Evolutionary conservation across 2,797 vertebrate species (phyloP), one percentile per base, ranked within the genome.

Genomic region (Silurus aristotelis): DNA sequence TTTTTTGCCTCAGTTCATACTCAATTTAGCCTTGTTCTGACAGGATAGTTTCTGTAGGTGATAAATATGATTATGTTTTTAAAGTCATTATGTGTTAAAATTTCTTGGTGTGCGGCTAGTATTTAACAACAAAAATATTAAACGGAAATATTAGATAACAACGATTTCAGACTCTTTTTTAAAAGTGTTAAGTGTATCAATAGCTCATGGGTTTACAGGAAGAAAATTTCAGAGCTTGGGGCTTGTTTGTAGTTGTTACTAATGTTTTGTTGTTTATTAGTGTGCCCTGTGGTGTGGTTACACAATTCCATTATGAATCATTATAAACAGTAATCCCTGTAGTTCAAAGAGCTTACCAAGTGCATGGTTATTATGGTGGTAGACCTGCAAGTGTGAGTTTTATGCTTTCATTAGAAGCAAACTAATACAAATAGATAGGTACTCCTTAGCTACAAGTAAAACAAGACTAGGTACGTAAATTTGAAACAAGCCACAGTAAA

Each of bases 251-350:
- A 76, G 7, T 27, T 58, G 48, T 9, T 56, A 19, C 48, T 56
- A 2, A 46, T 22, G 52, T 27, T 76, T 76, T 56, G 25, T 58
- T 58, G 55, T 7, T 17, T n/a, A 52, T 27, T 80, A 80, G 31
- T 27, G 22, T 70, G 27, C 80, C 9, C 2, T 58, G 78, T 58
- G 27, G 19, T 81, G 71, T 86, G 72, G 83, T 60, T 77, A 64
- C 20, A 48, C 22, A 77, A 31, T 79, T 61, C 58, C 73, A 86
- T 75, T 2, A 83, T 87, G 83, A 87, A 58, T 89, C 68, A 86
- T 83, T 80, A 86, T 72, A 86, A 75, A 60, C 70, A 86, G 78
- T 61, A 31, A 77, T 87, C 86, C 75, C 20, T 87, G 73, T 60
- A 43, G 27, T 79, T 72, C 55, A 75, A 75, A 83, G 43, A 64